phyloP scores from a whole-genome alignment of 35 echinoderm and acorn worm species.

The Amphiura filiformis region DNA sequence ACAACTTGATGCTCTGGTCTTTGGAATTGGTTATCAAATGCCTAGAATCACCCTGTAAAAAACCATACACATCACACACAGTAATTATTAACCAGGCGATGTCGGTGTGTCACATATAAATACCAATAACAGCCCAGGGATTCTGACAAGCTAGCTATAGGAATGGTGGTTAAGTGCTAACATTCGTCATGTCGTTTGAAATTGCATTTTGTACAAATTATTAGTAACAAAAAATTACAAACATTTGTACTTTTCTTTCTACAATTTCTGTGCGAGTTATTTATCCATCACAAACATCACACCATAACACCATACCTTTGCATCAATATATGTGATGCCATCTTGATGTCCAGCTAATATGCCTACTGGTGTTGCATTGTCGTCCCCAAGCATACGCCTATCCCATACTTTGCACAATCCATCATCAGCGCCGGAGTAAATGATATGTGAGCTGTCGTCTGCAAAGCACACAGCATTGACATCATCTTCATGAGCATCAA shows the following conservation, averaged over 20 bases:
- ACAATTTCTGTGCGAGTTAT: too few species aligned
- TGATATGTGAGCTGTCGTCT: conserved; percentile 80
- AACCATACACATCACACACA: too few species aligned
- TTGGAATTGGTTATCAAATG: conserved; percentile 96
- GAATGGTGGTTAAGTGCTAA: too few species aligned
- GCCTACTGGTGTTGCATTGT: conserved; percentile 58
- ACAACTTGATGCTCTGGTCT: conserved; percentile 94
- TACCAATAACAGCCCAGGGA: too few species aligned
- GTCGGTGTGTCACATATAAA: too few species aligned
- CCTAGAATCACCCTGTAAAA: conserved; percentile 62
- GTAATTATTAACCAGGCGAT: too few species aligned
- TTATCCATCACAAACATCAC: too few species aligned
- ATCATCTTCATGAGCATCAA: conserved; percentile 94
- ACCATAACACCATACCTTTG: conserved; percentile 64
- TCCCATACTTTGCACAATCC: conserved; percentile 96
- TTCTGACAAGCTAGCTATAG: too few species aligned
- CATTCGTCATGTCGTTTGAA: too few species aligned
- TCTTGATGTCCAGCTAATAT: conserved; percentile 84
- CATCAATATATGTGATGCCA: conserved; percentile 87
- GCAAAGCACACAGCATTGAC: conserved; percentile 91
- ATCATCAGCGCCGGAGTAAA: conserved; percentile 94
- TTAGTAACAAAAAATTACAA: too few species aligned
- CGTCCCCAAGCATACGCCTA: conserved; percentile 70
- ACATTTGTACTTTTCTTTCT: too few species aligned
- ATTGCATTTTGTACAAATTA: too few species aligned